These are phyloP conservation scores for Argyresthia goedartella DNA, from an alignment of 2,888 invertebrate genomes.

Conservation along the genomic window DNA sequence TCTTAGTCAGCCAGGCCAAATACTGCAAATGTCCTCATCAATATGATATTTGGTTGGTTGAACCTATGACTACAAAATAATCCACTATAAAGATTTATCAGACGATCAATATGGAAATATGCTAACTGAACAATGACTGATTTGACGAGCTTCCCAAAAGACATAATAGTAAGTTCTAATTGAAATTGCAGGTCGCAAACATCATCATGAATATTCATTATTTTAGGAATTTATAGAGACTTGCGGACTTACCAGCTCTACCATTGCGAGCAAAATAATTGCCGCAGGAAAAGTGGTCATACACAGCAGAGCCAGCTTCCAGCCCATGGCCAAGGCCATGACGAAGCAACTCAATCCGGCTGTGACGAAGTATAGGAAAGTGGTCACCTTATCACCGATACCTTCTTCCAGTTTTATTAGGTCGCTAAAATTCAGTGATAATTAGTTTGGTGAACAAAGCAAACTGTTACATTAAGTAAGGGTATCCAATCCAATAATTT, in stretches of 20 bases:
- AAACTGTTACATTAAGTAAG: too few species aligned
- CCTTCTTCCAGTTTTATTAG: slow-evolving; percentile 84
- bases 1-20: slow-evolving; percentile 73
- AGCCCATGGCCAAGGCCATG: slow-evolving; percentile 81
- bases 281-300: slow-evolving; percentile 79
- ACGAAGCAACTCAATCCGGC: slow-evolving; percentile 77
- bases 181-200: neutral
- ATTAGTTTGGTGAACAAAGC: too few species aligned
- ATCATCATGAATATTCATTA: too few species aligned
- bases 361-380: slow-evolving; percentile 78
- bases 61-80: too few species aligned
- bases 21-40: slow-evolving; percentile 40
- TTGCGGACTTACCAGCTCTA: slow-evolving; percentile 69
- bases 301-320: slow-evolving; percentile 85
- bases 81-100: neutral
- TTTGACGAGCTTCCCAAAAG: too few species aligned
- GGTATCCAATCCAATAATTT: too few species aligned
- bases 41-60: neutral
- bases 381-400: slow-evolving; percentile 84
- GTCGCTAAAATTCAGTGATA: slow-evolving; percentile 58
- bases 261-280: slow-evolving; percentile 72
- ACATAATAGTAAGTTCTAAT: too few species aligned
- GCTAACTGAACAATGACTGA: too few species aligned
- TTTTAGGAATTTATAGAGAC: too few species aligned
- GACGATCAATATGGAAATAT: too few species aligned